These are phyloP conservation scores for Trisateles emortualis DNA, from an alignment of 2,888 invertebrate species.

Conservation along the genomic window DNA sequence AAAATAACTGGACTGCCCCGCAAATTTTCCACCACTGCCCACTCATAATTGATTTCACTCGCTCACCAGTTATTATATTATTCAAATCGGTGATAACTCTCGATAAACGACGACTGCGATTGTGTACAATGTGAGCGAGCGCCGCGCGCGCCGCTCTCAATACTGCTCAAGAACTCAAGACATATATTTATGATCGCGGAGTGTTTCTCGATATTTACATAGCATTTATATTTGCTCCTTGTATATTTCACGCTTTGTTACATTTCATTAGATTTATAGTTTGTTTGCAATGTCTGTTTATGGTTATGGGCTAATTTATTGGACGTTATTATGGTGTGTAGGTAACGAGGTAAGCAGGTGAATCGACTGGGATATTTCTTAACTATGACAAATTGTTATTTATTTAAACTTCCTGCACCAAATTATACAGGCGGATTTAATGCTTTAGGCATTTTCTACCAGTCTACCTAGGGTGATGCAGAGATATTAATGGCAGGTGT, in stretches of 20 bases:
- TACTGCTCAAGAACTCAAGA: conserved; percentile 29
- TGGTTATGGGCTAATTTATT: conserved; percentile 6
- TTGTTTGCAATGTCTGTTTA: conserved; percentile 25
- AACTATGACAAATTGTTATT: not conserved
- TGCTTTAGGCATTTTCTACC: no score
- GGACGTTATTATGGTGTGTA: not conserved
- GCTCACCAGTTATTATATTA: conserved; percentile 55
- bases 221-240: conserved; percentile 3
- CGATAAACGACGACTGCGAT: conserved; percentile 66
- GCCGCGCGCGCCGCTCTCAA: conserved; percentile 37
- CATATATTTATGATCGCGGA: conserved; percentile 44
- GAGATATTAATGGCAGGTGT: no score
- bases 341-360: conserved; percentile 6
- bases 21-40: conserved; percentile 46
- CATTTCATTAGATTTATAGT: conserved; percentile 31
- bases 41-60: conserved; percentile 48
- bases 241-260: conserved; percentile 15
- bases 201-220: conserved; percentile 12
- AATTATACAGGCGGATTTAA: no score
- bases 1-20: conserved; percentile 42
- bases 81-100: conserved; percentile 64
- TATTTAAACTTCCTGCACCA: no score
- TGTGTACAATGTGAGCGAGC: conserved; percentile 56
- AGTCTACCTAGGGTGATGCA: no score
- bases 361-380: not conserved